Evolutionary conservation across 2,888 invertebrate species (phyloP), one percentile per base, ranked within the genome.

Genomic region (Erebia epiphron): DNA sequence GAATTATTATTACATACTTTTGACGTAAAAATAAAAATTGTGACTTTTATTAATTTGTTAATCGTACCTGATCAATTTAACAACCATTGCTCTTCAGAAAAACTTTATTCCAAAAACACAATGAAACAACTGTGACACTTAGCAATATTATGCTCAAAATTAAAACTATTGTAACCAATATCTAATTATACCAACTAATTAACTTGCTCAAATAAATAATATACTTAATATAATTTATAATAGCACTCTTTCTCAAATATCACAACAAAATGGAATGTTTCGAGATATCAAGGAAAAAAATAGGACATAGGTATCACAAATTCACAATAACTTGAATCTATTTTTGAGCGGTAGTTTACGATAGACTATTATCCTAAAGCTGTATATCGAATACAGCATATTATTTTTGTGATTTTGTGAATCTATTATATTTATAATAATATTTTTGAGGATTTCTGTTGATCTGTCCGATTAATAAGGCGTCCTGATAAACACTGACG

Each of bases 351-450:
- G 88, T 72, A 87, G 80, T 78, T 89, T 90, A 79, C 79, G 84
- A 70, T 80, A 87, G 76, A 85, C 83, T 65, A 35, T 5, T 35
- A 85, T 80, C 72, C 75, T 78, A 73, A 83, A 83, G 89, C 89
- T 87, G 89, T 87, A 87, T 82, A 71, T 77, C 75, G 76, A 82
- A 86, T 87, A 91, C 88, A 89, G 90, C 89, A 90, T 89, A 88
- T 63, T 74, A 74, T 56, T 16, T 67, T 13, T 46, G 18, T 50
- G 54, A 54, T 18, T 26, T 26, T 52, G 21, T 26, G 11, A 16
- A 16, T 10, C 18, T 10, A 26, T 26, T 56, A 26, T 21, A 54
- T 18, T 26, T 26, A 26, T 26, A 26, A 21, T 21, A 52, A 16
- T 26, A n/a, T 16, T n/a, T 43, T 41, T 43, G 56, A 0, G 54